Percentiles rank a stretch among this genome's conserved stretches.
Evolutionary conservation across 2,888 invertebrate species (phyloP).

Genomic region (Pachymerium ferrugineum): DNA sequence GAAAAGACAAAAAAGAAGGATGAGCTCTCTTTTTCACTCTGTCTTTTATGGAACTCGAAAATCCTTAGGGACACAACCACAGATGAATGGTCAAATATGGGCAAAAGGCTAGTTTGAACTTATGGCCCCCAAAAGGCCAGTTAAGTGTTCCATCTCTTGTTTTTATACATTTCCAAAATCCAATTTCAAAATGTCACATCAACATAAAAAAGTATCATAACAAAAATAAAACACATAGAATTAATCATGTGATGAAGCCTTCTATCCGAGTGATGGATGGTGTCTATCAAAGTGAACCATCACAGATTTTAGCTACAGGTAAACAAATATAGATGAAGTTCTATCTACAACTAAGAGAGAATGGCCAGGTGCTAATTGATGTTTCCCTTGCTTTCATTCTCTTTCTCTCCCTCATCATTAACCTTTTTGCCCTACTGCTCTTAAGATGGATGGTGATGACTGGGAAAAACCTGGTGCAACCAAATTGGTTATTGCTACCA

Average conservation of each 20-base stretch:
- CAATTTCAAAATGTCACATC: constrained; percentile 8
- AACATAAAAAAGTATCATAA: too few relatives aligned
- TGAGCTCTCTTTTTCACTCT: not conserved
- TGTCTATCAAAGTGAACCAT: not conserved
- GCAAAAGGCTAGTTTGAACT: not conserved
- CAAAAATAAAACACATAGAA: not conserved
- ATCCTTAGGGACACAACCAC: not conserved
- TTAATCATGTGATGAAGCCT: not conserved
- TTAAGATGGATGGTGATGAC: constrained; percentile 27
- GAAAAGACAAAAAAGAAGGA: constrained; percentile 2
- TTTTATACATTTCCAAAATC: constrained; percentile 20
- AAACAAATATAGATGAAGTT: constrained; percentile 19
- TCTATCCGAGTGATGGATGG: not conserved
- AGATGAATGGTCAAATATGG: constrained; percentile 20
- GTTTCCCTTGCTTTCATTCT: constrained; percentile 18
- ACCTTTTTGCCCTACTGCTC: constrained; percentile 18
- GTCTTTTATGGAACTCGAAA: not conserved
- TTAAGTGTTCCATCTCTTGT: not conserved
- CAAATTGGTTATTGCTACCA: constrained; percentile 15
- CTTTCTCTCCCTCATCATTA: constrained; percentile 23
- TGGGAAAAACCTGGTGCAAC: constrained; percentile 24
- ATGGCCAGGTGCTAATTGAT: constrained; percentile 23
- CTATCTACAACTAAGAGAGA: not conserved
- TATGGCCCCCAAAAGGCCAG: constrained; percentile 9
- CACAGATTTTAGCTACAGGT: constrained; percentile 22